Conservation (phyloP, 2,888 invertebrate species). For the Scaptomyza parva region DNA sequence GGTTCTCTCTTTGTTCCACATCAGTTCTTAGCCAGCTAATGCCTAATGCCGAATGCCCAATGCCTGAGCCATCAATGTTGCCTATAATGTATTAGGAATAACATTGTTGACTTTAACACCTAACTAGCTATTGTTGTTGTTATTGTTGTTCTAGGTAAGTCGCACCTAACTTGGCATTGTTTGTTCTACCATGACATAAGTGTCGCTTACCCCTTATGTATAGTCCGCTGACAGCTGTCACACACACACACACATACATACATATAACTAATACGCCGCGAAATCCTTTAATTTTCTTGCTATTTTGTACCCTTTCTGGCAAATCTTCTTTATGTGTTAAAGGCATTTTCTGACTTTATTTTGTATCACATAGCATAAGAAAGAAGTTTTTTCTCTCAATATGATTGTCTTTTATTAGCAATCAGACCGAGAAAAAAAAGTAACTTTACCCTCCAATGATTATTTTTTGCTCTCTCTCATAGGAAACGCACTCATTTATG, state of each 20-base stretch:
- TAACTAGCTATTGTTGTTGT: conserved; percentile 13
- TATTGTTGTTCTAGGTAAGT: background rate
- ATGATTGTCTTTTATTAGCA: conserved; percentile 46
- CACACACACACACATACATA: conserved; percentile 47
- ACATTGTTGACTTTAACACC: conserved; percentile 42
- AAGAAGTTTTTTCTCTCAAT: conserved; percentile 72
- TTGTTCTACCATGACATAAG: conserved; percentile 14
- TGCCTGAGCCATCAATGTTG: conserved; percentile 61
- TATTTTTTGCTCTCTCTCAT: conserved; percentile 2
- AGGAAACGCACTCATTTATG: conserved; percentile 19
- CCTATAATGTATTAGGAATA: conserved; percentile 68
- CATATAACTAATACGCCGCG: conserved; percentile 60
- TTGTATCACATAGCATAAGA: conserved; percentile 55
- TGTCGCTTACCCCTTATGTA: background rate
- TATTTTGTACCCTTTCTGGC: background rate
- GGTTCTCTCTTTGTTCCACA: background rate
- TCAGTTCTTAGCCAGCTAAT: conserved; percentile 29
- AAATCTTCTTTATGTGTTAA: background rate
- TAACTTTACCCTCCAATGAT: conserved; percentile 9
- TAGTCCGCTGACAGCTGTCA: conserved; percentile 48
- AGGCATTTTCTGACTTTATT: conserved; percentile 22
- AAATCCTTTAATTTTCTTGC: conserved; percentile 55
- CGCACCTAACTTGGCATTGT: conserved; percentile 16
- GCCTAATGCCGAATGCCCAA: too few species aligned
- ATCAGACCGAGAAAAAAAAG: conserved; percentile 12